These are phyloP conservation scores for Astreopora myriophthalma DNA, from an alignment of 64 coral and sea anemone genomes.

Conservation along the genomic window DNA sequence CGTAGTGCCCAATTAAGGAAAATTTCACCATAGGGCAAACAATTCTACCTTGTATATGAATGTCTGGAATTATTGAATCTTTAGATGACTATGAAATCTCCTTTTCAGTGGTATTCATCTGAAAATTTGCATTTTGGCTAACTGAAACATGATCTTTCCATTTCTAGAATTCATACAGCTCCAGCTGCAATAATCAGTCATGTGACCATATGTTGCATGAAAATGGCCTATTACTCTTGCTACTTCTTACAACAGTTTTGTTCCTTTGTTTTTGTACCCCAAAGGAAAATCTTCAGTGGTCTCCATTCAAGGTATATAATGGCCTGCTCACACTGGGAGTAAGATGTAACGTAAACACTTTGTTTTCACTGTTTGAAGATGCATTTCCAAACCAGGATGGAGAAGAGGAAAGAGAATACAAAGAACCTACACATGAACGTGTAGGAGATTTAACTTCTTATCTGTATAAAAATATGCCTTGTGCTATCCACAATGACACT, in stretches of 20 bases:
- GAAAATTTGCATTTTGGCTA: no score
- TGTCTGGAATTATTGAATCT: no score
- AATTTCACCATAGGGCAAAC: no score
- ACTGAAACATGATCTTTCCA: no score
- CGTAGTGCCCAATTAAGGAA: no score
- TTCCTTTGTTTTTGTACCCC: not conserved
- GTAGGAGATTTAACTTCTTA: not conserved
- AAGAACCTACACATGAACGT: not conserved
- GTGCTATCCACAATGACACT: not conserved
- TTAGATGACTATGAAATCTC: no score
- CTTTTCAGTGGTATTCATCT: no score
- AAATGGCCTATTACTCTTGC: no score
- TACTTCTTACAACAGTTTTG: not conserved
- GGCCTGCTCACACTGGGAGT: not conserved
- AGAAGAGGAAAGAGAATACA: not conserved
- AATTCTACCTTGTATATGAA: no score
- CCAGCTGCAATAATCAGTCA: no score
- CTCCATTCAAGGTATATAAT: slow-evolving; percentile 69
- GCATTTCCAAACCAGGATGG: not conserved
- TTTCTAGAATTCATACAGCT: no score
- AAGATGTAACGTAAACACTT: not conserved
- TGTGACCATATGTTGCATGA: no score
- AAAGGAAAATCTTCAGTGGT: slow-evolving; percentile 62
- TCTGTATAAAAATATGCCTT: not conserved
- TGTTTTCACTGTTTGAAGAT: not conserved